phyloP scores from a whole-genome alignment of 1,140 invertebrate species.

The Polypedilum pembai region DNA sequence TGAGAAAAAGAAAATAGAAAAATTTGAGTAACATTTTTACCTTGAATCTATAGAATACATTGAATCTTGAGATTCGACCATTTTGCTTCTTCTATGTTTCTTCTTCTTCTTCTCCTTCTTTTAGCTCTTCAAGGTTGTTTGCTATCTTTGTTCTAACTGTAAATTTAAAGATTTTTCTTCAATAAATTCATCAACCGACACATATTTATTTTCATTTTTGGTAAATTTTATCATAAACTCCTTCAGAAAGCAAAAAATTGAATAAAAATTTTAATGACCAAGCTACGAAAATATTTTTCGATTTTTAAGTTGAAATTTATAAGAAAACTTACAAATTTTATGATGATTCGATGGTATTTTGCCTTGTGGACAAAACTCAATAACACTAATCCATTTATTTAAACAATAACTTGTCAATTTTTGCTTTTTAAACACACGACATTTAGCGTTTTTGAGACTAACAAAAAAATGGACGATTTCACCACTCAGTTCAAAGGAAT shows the following conservation, averaged over 20 bases:
- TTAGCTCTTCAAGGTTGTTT: neutral
- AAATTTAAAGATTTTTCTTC: neutral
- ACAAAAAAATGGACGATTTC: neutral
- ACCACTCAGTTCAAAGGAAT: neutral
- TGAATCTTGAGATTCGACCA: conserved; percentile 14
- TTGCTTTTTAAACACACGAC: neutral
- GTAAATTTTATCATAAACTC: too few relatives aligned
- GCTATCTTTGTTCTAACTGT: neutral
- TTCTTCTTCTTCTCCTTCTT: conserved; percentile 16
- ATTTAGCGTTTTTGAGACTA: neutral
- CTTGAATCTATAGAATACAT: neutral
- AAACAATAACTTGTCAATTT: neutral
- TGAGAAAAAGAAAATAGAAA: neutral
- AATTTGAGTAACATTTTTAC: neutral
- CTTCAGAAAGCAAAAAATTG: too few relatives aligned
- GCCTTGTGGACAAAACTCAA: neutral
- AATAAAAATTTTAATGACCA: neutral
- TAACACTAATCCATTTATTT: conserved; percentile 7
- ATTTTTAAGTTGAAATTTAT: neutral
- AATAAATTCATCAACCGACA: too few relatives aligned
- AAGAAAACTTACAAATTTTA: neutral
- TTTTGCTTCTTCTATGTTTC: neutral
- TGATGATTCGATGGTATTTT: neutral
- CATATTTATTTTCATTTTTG: too few relatives aligned
- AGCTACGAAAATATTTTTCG: neutral